Evolutionary conservation across 2,888 invertebrate species (phyloP), one percentile per base, ranked within the genome.

Genomic region (Leucophenga maculata): DNA sequence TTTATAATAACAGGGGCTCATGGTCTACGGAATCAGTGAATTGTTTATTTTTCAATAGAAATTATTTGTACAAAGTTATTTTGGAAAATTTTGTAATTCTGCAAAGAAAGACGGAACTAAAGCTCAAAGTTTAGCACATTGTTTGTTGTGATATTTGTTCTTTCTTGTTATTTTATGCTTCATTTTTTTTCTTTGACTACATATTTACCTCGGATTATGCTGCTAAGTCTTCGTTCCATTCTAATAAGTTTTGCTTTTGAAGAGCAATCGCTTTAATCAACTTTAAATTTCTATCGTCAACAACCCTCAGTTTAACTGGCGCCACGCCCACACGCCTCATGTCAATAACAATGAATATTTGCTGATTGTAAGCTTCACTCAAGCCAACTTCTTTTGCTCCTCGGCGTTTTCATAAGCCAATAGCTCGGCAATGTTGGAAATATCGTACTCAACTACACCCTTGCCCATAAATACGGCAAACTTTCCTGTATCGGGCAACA

Each of bases 391-490:
- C 16, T 65, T 60, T 18, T 65, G 57, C 46, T 70, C 68, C 26
- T 80, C 80, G 16, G 70, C 71, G 14, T 77, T 78, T 74, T 87
- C 87, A 68, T 84, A 90, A 62, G 89, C 86, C 69, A 91, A 88
- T 65, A 93, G 87, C 48, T 93, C 93, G 0, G 89, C 90, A 69
- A 94, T 89, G 88, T 95, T 95, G 76, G 92, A 86, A 80, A 96
- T 92, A 85, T 93, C 91, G 72, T 94, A 91, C 89, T 95, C 93
- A 78, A 93, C 90, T 71, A 95, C 91, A 78, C 91, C 92, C 67
- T 91, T 92, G 14, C 96, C 96, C 26, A 94, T 91, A 89, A 94
- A 96, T 84, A 93, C 93, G 66, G 93, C 92, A 89, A 93, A 95
- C 82, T 93, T 92, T 52, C 89, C 90, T 80, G 91, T 82, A 74